Conservation (phyloP, 2,797 vertebrate species). For the Pipistrellus pygmaeus region DNA sequence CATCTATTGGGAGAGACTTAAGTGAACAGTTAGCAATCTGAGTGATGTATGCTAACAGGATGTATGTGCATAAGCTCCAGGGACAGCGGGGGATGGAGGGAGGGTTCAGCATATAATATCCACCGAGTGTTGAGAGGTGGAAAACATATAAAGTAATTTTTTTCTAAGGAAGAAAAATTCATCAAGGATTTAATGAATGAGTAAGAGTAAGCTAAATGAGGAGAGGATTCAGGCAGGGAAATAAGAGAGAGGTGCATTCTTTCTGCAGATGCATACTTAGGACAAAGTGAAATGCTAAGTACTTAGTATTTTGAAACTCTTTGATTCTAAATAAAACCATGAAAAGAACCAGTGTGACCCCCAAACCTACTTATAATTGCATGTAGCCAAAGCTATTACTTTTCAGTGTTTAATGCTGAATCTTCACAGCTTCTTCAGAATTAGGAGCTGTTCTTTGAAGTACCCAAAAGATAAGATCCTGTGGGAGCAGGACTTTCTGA, state of each 20-base stretch:
- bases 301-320: slow-evolving; percentile 21
- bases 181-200: background rate
- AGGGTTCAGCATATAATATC: accelerated
- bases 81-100: accelerated
- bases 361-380: slow-evolving; percentile 48
- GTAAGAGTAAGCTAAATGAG: background rate
- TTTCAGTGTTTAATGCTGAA: slow-evolving; percentile 49
- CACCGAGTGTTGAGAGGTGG: background rate
- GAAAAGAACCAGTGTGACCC: slow-evolving; percentile 60
- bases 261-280: background rate
- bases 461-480: slow-evolving; percentile 59
- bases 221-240: accelerated
- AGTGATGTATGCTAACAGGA: background rate
- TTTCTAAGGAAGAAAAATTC: background rate
- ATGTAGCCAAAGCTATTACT: slow-evolving; percentile 27
- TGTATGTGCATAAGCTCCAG: background rate
- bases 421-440: slow-evolving; percentile 52
- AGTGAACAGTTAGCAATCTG: accelerated
- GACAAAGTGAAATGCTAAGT: slow-evolving; percentile 17
- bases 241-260: background rate
- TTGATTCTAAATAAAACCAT: slow-evolving; percentile 75
- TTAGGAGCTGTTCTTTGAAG: slow-evolving; percentile 67
- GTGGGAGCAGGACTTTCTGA: slow-evolving; percentile 61
- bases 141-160: background rate
- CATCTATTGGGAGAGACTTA: background rate